These are phyloP conservation scores for Taphrorychus bicolor DNA, from an alignment of 2,888 invertebrate genomes.

Conservation along the genomic window DNA sequence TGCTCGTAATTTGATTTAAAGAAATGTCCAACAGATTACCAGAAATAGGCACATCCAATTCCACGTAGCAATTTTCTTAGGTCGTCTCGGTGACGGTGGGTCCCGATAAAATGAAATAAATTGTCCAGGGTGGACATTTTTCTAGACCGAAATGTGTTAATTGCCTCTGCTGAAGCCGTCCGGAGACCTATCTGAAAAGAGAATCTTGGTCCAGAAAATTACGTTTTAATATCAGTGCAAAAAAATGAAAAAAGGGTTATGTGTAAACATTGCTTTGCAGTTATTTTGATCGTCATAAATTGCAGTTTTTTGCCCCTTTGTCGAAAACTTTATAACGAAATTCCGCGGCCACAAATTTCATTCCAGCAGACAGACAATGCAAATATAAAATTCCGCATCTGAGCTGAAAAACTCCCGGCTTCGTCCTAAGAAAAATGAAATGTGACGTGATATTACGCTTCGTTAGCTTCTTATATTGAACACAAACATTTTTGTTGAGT, in stretches of 20 bases:
- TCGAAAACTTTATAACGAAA: background rate
- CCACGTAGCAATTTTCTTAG: conserved; percentile 13
- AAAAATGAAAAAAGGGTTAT: no score
- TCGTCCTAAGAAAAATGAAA: background rate
- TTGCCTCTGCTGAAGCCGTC: conserved; percentile 17
- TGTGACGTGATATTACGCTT: background rate
- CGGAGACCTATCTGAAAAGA: background rate
- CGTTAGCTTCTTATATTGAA: background rate
- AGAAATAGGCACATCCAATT: conserved; percentile 1
- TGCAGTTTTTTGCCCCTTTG: no score
- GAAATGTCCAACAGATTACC: conserved; percentile 2
- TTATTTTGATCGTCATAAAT: no score
- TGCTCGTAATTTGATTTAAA: background rate
- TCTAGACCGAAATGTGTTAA: conserved; percentile 30
- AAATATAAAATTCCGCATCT: background rate
- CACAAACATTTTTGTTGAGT: background rate
- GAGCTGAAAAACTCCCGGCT: background rate
- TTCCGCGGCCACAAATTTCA: background rate
- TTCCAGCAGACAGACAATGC: background rate
- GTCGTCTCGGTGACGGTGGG: background rate
- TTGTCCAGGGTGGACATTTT: conserved; percentile 24
- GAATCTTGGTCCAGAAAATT: background rate
- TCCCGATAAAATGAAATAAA: conserved; percentile 28
- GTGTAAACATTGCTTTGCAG: no score
- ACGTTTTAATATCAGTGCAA: no score